These are phyloP conservation scores for Rhopalosiphum padi DNA, from an alignment of 1,140 invertebrate species.

Conservation along the genomic window DNA sequence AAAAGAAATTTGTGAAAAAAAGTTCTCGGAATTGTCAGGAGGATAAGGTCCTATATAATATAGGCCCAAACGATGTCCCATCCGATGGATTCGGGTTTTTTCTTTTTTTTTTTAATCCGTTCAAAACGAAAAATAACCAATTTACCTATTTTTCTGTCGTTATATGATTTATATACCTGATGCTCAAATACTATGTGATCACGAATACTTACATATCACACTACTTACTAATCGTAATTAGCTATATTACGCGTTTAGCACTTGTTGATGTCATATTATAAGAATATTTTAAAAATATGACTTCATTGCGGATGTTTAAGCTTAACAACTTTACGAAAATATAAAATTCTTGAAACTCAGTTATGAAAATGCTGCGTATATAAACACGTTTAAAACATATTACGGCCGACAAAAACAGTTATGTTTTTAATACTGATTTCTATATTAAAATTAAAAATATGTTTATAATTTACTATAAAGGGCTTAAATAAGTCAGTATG, in stretches of 20 bases:
- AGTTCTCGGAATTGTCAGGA: not conserved
- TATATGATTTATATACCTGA: not conserved
- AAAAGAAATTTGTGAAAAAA: too few relatives aligned
- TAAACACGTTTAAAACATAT: not conserved
- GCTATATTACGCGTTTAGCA: not conserved
- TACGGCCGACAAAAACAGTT: too few relatives aligned
- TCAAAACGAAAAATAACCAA: not conserved
- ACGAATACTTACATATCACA: not conserved
- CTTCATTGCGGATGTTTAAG: too few relatives aligned
- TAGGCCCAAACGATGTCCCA: not conserved
- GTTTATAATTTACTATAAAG: too few relatives aligned
- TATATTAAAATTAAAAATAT: too few relatives aligned
- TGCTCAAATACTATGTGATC: not conserved
- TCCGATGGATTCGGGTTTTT: not conserved
- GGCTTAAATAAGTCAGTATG: too few relatives aligned
- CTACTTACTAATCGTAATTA: not conserved
- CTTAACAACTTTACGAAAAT: too few relatives aligned
- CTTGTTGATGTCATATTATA: not conserved
- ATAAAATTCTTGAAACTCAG: too few relatives aligned
- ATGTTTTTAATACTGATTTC: too few relatives aligned
- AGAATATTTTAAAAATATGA: not conserved
- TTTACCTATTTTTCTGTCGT: not conserved
- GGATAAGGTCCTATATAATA: not conserved
- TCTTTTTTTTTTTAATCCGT: too few relatives aligned
- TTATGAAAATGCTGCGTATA: too few relatives aligned